Conservation (phyloP, 2,797 vertebrate genomes). For the Nasua narica region DNA sequence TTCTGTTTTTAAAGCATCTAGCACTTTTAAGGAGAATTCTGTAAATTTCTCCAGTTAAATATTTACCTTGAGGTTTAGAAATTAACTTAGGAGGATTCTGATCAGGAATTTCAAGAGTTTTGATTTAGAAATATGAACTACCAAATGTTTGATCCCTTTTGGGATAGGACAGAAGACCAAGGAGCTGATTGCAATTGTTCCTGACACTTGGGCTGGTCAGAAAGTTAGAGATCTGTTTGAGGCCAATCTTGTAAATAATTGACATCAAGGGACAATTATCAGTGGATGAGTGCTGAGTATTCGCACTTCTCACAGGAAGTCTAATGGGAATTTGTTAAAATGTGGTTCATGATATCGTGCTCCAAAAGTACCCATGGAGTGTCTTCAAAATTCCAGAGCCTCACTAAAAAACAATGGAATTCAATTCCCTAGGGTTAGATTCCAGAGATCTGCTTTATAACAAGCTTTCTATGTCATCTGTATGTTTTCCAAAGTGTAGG, state of each 20-base stretch:
- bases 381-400: not conserved
- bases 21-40: not conserved
- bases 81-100: not conserved
- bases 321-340: not conserved
- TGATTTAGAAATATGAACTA: not conserved
- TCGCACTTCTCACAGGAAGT: not conserved
- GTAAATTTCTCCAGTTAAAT: not conserved
- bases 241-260: not conserved
- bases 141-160: not conserved
- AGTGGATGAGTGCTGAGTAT: not conserved
- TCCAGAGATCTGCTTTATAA: not conserved
- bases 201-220: not conserved
- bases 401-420: not conserved
- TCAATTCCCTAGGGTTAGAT: not conserved
- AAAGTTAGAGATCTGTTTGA: not conserved
- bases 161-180: not conserved
- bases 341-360: not conserved
- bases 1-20: not conserved
- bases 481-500: not conserved
- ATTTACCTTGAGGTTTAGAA: not conserved
- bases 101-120: not conserved
- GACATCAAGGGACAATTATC: not conserved
- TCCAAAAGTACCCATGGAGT: not conserved
- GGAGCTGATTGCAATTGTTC: not conserved
- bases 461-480: rapidly evolving